Evolutionary conservation across 2,888 invertebrate genomes (phyloP).

Genomic region (Endotricha flammealis): DNA sequence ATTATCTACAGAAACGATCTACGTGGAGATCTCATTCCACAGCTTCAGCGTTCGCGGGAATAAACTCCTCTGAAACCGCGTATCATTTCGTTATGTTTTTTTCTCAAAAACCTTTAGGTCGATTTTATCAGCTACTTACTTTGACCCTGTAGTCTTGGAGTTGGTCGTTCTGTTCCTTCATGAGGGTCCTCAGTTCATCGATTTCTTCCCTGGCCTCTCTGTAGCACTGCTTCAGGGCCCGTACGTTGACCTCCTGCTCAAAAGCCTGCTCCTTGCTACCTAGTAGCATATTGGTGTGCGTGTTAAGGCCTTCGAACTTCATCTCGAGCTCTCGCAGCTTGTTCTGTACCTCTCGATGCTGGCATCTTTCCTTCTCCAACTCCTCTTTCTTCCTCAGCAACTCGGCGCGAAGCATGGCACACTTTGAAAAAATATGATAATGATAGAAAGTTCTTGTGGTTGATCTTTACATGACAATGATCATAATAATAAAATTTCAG

Average conservation of each 20-base stretch:
- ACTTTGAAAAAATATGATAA: slow-evolving; percentile 31
- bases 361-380: slow-evolving; percentile 78
- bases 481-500: too few relatives aligned
- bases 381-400: slow-evolving; percentile 69
- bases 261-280: slow-evolving; percentile 81
- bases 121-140: slow-evolving; percentile 41
- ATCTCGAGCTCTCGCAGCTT: slow-evolving; percentile 61
- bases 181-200: slow-evolving; percentile 78
- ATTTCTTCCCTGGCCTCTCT: slow-evolving; percentile 74
- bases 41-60: too few relatives aligned
- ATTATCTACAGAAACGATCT: too few relatives aligned
- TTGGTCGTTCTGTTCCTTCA: slow-evolving; percentile 82
- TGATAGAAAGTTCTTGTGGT: too few relatives aligned
- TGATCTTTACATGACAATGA: too few relatives aligned
- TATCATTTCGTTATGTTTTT: too few relatives aligned
- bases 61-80: too few relatives aligned
- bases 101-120: too few relatives aligned
- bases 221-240: slow-evolving; percentile 76
- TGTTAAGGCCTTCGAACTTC: slow-evolving; percentile 52
- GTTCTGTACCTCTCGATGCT: slow-evolving; percentile 71
- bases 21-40: too few relatives aligned
- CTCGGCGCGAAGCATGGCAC: slow-evolving; percentile 60
- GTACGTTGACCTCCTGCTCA: slow-evolving; percentile 72
- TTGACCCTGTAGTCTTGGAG: slow-evolving; percentile 84
- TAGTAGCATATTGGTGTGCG: slow-evolving; percentile 58